Percentiles rank a stretch among this genome's conserved stretches.
Conservation (phyloP, 2,797 vertebrate genomes). For the Phoxinus dragarum region DNA sequence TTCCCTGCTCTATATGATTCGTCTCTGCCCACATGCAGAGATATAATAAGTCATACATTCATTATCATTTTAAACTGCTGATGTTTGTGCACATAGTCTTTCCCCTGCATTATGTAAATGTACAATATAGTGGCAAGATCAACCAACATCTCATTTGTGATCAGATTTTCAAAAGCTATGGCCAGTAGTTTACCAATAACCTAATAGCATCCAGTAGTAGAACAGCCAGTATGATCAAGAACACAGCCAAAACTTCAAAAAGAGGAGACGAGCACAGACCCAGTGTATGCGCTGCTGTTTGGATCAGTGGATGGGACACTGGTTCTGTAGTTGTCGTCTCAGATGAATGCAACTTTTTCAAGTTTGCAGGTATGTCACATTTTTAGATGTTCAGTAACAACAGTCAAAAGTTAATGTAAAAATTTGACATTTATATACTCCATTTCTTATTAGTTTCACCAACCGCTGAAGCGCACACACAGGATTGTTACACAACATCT, state of each 20-base stretch:
- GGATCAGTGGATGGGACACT: not conserved
- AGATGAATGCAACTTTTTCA: not conserved
- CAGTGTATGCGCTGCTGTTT: no score
- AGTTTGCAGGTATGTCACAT: not conserved
- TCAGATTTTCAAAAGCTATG: not conserved
- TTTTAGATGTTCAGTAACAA: no score
- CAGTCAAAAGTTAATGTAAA: no score
- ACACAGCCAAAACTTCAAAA: not conserved
- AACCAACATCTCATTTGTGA: not conserved
- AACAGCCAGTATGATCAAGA: not conserved
- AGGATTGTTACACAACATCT: not conserved
- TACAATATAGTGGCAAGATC: not conserved
- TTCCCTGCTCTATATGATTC: not conserved
- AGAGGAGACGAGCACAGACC: no score
- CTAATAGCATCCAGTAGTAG: not conserved
- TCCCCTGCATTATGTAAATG: not conserved
- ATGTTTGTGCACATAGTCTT: not conserved
- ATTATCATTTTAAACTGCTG: not conserved
- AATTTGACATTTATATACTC: not conserved
- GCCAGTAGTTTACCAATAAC: not conserved
- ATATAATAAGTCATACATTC: not conserved
- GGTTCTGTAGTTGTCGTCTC: not conserved
- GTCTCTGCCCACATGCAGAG: slow-evolving; percentile 26
- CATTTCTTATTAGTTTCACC: not conserved
- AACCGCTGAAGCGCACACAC: not conserved